Evolutionary conservation across 92 coral and sea anemone genomes (phyloP), one percentile per base, ranked within the genome.

Genomic region (Nematostella vectensis): DNA sequence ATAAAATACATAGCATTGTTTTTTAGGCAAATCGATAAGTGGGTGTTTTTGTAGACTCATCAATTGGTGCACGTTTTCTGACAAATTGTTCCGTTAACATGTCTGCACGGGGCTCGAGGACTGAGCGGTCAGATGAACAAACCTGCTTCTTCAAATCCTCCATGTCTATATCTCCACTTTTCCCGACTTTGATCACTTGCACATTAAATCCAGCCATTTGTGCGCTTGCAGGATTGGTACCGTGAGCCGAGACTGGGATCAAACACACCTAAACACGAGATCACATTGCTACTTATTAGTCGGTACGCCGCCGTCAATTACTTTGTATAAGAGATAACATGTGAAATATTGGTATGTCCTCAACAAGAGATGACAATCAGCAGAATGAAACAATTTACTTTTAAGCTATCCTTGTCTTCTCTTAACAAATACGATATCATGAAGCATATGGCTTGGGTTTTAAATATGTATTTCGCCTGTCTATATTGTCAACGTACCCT

Each of bases 191-290:
- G 33, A 91, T 58, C 2, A 91, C 95, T 53, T 86, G 89, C 11
- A 91, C 95, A 33, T 77, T 77, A 62, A 77, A 81, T 11, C 98
- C 99, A 29, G 96, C 99, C 99, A 93, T 87, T 58, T 93, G 99
- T 13, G 99, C 99, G 50, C 99, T 93, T 17, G 99, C 99, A 8
- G 99, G 99, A 57, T 93, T 93, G 3, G 99, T 93, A 22, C 99
- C 99, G 26, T 93, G 99, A 1, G 99, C 96, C 1, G 96, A 93
- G 21, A 78, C 82, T 3, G 99, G 99, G 57, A 91, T 82, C 12
- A 91, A 77, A 27, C 96, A 86, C 22, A 85, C 96, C 98, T 91
- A 33, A 33, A 33, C 15, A 33, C 40, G 15, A 33, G 40, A 15
- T 15, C 6, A 33, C 40, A 67, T 13, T 9, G 4, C 4, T 33